Base-by-base conservation (phyloP, 2,797 vertebrate genomes). In the Brachymystax lenok region DNA sequence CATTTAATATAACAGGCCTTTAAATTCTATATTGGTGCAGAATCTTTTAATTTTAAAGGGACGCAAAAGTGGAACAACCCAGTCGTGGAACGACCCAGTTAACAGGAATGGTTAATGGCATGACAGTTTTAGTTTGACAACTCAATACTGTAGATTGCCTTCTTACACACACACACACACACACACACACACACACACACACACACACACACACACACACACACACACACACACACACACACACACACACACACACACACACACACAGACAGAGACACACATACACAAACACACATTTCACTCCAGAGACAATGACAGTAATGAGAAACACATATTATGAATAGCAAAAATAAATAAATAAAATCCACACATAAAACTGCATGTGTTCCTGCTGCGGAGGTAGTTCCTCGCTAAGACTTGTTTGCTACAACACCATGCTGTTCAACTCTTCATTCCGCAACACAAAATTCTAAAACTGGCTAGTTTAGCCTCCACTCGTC, bases 261-360 rank as follows among this genome's bases (percentile, higher is more conserved):
- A n/a, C 33, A 40, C 30, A 40, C 16, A 24, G 24, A 24, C 24
- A 24, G 24, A 24, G 24, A 24, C 30, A 40, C 16, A 69, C 30
- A 76, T 69, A 72, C 71, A 72, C 75, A 70, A 35, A 73, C 64
- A 54, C 52, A 69, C 4, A 74, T 66, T 50, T 40, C 27, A 50
- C 21, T 61, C n/a, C 28, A 61, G 24, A 61, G 63, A 17, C 50
- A 28, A 50, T 51, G 52, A 71, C 73, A 28, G n/a, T 76, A 69
- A 76, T 70, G 56, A 66, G 69, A 24, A 61, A 27, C 27, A 27
- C 63, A 66, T 13, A 66, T 5, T 30, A 14, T 27, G 13, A n/a
- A 64, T 28, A n/a, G 24, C 21, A 35, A 35, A 35, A 35, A 35
- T 6, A 35, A 35, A 35, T 35, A 5, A 6, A 35, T 6, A 35